These are phyloP conservation scores for Psilopogon haemacephalus DNA, from an alignment of 2,113 vertebrate genomes.

Conservation along the genomic window DNA sequence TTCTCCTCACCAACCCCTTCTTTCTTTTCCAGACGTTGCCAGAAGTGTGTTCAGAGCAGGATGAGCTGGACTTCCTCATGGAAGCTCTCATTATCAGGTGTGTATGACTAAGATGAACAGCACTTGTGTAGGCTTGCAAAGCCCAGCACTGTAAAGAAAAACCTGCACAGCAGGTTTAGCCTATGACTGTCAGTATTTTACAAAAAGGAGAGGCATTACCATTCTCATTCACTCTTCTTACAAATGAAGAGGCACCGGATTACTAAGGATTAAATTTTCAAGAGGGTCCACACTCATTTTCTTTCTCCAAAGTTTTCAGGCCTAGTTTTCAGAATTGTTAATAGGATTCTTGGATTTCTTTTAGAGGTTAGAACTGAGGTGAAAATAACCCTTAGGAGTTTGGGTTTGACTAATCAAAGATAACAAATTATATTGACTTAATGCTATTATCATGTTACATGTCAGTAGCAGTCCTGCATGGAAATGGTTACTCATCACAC, in stretches of 20 bases:
- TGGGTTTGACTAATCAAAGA: not conserved
- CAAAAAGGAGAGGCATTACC: not conserved
- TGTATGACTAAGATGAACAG: not conserved
- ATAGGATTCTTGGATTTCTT: not conserved
- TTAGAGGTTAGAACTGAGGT: not conserved
- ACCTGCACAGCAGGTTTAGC: not conserved
- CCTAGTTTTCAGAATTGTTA: not conserved
- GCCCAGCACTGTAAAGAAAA: not conserved
- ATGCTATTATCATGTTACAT: not conserved
- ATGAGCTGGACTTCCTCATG: conserved; percentile 98
- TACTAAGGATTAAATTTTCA: not conserved
- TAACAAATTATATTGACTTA: not conserved
- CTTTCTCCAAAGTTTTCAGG: not conserved
- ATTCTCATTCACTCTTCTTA: not conserved
- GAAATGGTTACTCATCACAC: not conserved
- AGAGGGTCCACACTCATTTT: not conserved
- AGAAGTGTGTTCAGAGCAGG: conserved; percentile 97
- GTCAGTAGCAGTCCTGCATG: not conserved
- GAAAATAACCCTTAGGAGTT: not conserved
- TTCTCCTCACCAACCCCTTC: not conserved
- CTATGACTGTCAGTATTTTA: not conserved
- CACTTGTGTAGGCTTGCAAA: not conserved
- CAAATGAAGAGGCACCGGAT: not conserved
- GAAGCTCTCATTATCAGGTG: conserved; percentile 99
- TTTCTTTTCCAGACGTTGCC: conserved; percentile 87